phyloP scores from a whole-genome alignment of 2,888 invertebrate genomes.

The Xestia rhomboidea region DNA sequence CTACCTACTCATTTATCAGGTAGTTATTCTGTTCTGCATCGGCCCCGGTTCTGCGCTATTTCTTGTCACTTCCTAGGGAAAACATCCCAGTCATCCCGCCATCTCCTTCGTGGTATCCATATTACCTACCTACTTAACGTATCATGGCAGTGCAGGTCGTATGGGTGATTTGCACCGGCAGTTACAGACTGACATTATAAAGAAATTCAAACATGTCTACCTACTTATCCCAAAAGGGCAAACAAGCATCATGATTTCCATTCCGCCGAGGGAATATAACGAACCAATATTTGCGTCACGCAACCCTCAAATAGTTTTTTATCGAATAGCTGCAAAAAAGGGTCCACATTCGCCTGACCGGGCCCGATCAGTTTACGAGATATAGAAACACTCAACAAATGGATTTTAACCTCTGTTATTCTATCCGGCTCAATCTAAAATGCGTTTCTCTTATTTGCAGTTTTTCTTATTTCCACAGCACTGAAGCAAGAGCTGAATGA shows the following conservation, averaged over 20 bases:
- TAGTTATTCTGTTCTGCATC: neutral
- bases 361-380: slow-evolving; percentile 45
- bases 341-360: slow-evolving; percentile 37
- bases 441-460: slow-evolving; percentile 76
- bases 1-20: neutral
- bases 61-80: neutral
- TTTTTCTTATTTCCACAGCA: slow-evolving; percentile 73
- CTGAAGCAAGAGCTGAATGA: slow-evolving; percentile 74
- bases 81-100: neutral
- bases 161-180: neutral
- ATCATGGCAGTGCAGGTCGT: neutral
- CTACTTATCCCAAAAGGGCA: slow-evolving; percentile 25
- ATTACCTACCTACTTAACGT: neutral
- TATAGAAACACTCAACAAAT: slow-evolving; percentile 42
- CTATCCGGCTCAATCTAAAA: slow-evolving; percentile 68
- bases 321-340: slow-evolving; percentile 51
- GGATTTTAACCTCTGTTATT: slow-evolving; percentile 57
- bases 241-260: slow-evolving; percentile 45
- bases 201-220: slow-evolving; percentile 33
- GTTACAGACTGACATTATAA: slow-evolving; percentile 11
- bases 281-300: slow-evolving; percentile 53
- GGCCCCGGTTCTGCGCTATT: neutral
- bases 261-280: slow-evolving; percentile 38
- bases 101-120: neutral
- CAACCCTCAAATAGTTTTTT: slow-evolving; percentile 53